These are phyloP conservation scores for Hippocampus guttulatus DNA, from an alignment of 2,113 vertebrate genomes.

Conservation along the genomic window DNA sequence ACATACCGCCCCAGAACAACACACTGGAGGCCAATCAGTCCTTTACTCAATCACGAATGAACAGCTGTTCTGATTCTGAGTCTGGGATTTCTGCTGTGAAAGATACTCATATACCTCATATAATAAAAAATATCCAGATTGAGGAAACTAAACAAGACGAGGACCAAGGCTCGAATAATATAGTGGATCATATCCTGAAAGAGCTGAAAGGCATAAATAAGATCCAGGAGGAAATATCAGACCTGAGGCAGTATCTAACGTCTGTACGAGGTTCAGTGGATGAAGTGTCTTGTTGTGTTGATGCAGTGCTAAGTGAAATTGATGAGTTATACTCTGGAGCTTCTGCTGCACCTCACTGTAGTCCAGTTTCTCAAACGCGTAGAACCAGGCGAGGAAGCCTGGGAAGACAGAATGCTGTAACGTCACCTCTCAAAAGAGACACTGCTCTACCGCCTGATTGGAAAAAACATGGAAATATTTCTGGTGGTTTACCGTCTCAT, in stretches of 20 bases:
- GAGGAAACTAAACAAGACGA: constrained; percentile 29
- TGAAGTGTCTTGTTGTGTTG: constrained; percentile 91
- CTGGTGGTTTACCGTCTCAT: background rate
- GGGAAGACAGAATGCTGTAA: constrained; percentile 56
- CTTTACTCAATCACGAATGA: constrained; percentile 25
- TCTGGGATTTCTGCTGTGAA: constrained; percentile 47
- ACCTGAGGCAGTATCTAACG: constrained; percentile 85
- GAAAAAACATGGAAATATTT: constrained; percentile 31
- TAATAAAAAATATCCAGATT: constrained; percentile 31
- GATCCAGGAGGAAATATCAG: constrained; percentile 93
- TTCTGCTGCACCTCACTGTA: constrained; percentile 35
- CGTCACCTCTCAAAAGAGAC: constrained; percentile 31
- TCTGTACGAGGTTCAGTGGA: constrained; percentile 92
- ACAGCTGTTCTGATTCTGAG: constrained; percentile 41
- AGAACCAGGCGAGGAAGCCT: constrained; percentile 48
- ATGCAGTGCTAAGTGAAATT: constrained; percentile 90
- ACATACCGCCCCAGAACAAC: constrained; percentile 60
- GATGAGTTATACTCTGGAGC: constrained; percentile 79
- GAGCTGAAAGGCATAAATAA: constrained; percentile 92
- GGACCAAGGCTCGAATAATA: constrained; percentile 51
- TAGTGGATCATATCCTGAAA: constrained; percentile 90
- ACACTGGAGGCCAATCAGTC: constrained; percentile 42
- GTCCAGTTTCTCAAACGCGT: constrained; percentile 54
- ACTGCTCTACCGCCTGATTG: constrained; percentile 35
- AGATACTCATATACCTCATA: constrained; percentile 49